Evolutionary conservation across 53 echinoderm and acorn worm genomes (phyloP), one percentile per base, ranked within the genome.

Genomic region (Holothuria scabra): DNA sequence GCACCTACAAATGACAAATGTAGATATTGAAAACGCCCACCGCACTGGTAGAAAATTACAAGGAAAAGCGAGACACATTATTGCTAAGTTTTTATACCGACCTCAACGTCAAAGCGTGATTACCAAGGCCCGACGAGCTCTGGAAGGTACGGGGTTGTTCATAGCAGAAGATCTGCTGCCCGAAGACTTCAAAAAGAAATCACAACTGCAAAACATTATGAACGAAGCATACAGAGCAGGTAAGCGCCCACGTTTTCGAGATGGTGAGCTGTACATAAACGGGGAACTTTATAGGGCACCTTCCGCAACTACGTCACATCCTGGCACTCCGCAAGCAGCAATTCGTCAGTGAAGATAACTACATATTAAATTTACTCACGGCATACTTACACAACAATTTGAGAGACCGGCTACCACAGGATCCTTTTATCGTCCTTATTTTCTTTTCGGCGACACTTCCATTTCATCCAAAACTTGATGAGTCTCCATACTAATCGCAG

Each of bases 21-120:
- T 69, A 13, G 33, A 69, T 1, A 4, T 69, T 69, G 69, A 69
- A 37, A 69, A 69, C 5, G 69, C 69, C 21, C 69, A 69, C 69
- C 34, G 69, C 3, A 69, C 34, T 69, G 69, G 69, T 8, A 68
- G 34, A 34, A 69, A 69, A 21, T 12, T 1, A 6, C 44, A 6
- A 7, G 13, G 22, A 20, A 19, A 75, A 13, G 12, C n/a, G 13
- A 25, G 75, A 20, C 75, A 48, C 21, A 75, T 75, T n/a, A 75
- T 75, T 12, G 46, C 75, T 3, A 75, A 75, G 49, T 25, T 75
- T 10, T n/a, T 75, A 8, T 52, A 46, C 16, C 46, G 52, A 19
- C 75, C 75, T 23, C 52, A 75, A 12, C 12, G 49, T 7, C 52
- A 25, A 25, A 16, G 12, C 24, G 49, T 48, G 3, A 75, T 75